Base-by-base conservation (phyloP, 2,113 vertebrate genomes). In the Sardina pilchardus region DNA sequence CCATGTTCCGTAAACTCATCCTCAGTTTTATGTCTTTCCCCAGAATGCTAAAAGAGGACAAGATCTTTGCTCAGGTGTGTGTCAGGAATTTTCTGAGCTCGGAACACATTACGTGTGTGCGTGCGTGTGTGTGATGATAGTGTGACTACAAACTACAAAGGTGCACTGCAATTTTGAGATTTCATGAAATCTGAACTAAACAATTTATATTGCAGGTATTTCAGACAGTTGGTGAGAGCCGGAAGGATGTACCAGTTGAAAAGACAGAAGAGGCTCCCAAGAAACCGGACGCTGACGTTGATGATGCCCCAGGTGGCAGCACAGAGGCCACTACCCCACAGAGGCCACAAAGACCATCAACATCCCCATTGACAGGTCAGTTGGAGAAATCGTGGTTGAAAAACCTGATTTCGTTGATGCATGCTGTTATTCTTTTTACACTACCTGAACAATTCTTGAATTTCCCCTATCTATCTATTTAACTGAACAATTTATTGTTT, bases 21-120 rank as follows among this genome's bases (percentile, higher is more conserved):
- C 87, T 94, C 39, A 93, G 85, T 45, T 82, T 95, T 14, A 87
- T 96, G 84, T 90, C 91, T 1, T 87, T 95, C 82, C 95, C 95
- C 0, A 84, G 47, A 81, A 89, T 91, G 4, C 89, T 95, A 2
- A 34, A 81, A 85, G 85, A 83, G 81, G 85, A 88, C 0, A 83
- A 47, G 4, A 85, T 95, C 81, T 94, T 96, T 84, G 80, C 84
- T 81, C 56, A 92, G 92, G 95, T 96, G 67, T 36, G 63, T 71
- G 14, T 71, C 14, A 71, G 30, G n/a, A 10, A 16, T 71, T 34
- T 71, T 53, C 16, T 17, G 50, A 19, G 50, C 21, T 63, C n/a
- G 56, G 21, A 63, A 26, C 14, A 26, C 24, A 26, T 63, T 21
- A 63, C n/a, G 30, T 8, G 9, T 30, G 1, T 30, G 56, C n/a